phyloP scores from a whole-genome alignment of 1,140 invertebrate genomes.

The Sarcophaga bullata region DNA sequence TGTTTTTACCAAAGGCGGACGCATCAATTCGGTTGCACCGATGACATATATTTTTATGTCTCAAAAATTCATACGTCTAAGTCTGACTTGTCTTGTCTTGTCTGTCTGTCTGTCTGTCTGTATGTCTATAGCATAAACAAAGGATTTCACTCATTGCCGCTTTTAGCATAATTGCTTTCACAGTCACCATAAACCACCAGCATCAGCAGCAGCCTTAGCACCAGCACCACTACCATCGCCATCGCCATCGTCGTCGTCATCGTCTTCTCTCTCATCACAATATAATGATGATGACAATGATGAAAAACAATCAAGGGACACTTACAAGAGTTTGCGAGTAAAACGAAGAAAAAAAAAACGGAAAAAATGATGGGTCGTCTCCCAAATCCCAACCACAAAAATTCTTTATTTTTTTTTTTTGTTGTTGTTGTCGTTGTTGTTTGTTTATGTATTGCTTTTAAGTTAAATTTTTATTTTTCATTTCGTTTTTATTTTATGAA shows the following conservation, averaged over 20 bases:
- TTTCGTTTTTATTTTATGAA: not conserved
- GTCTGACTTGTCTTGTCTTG: too few relatives aligned
- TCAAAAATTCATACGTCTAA: too few relatives aligned
- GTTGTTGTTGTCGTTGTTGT: too few relatives aligned
- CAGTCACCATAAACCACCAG: not conserved
- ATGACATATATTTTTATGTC: constrained; percentile 26
- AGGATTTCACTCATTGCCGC: constrained; percentile 25
- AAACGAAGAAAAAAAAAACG: too few relatives aligned
- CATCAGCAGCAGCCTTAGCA: not conserved
- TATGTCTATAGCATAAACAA: not conserved
- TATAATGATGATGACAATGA: too few relatives aligned
- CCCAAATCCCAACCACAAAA: too few relatives aligned
- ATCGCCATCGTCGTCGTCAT: not conserved
- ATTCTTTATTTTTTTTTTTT: too few relatives aligned
- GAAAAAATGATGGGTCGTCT: too few relatives aligned
- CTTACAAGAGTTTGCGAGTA: too few relatives aligned
- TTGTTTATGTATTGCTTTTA: not conserved
- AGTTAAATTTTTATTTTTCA: not conserved
- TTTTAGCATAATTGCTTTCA: not conserved
- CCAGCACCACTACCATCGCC: not conserved
- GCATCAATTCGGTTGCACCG: constrained; percentile 13
- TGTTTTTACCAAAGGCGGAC: not conserved
- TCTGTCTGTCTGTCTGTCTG: too few relatives aligned
- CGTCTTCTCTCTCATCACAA: too few relatives aligned
- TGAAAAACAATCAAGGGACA: too few relatives aligned